A percentile compares a stretch with the other conserved stretches of the same genome.
Conservation (phyloP, 2,797 vertebrate species). For the Phyllotis vaccarum region DNA sequence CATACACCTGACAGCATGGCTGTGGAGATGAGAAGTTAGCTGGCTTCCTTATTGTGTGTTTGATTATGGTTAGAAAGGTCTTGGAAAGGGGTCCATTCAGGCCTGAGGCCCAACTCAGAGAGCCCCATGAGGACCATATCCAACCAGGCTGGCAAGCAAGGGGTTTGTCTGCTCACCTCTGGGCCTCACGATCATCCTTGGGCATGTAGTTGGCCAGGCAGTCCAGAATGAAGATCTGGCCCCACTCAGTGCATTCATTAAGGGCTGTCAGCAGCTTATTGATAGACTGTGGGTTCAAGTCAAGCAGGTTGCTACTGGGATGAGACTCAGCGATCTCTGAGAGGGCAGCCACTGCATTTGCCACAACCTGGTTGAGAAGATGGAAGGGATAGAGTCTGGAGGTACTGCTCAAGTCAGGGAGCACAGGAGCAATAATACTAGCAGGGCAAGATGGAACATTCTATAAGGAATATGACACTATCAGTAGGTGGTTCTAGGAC, state of each 20-base stretch:
- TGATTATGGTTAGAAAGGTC: background rate
- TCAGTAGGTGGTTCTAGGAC: background rate
- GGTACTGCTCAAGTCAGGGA: background rate
- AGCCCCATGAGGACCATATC: background rate
- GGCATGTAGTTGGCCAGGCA: constrained; percentile 98
- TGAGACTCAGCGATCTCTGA: constrained; percentile 98
- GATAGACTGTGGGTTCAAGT: constrained; percentile 98
- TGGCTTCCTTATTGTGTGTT: background rate
- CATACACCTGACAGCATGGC: background rate
- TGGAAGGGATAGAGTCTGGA: background rate
- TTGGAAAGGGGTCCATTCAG: background rate
- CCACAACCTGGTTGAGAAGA: constrained; percentile 92
- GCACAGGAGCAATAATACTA: background rate
- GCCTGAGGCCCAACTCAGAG: background rate
- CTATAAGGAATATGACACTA: background rate
- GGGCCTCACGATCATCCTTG: constrained; percentile 97
- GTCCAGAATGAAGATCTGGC: constrained; percentile 99
- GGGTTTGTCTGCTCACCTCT: constrained; percentile 91
- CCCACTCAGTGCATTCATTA: constrained; percentile 99
- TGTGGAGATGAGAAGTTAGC: background rate
- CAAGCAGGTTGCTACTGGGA: constrained; percentile 97
- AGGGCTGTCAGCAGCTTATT: constrained; percentile 98
- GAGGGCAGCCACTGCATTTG: constrained; percentile 97
- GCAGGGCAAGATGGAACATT: background rate
- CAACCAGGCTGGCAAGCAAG: background rate